These are phyloP conservation scores for Perodicticus potto DNA, from an alignment of 2,797 vertebrate genomes.

Conservation along the genomic window DNA sequence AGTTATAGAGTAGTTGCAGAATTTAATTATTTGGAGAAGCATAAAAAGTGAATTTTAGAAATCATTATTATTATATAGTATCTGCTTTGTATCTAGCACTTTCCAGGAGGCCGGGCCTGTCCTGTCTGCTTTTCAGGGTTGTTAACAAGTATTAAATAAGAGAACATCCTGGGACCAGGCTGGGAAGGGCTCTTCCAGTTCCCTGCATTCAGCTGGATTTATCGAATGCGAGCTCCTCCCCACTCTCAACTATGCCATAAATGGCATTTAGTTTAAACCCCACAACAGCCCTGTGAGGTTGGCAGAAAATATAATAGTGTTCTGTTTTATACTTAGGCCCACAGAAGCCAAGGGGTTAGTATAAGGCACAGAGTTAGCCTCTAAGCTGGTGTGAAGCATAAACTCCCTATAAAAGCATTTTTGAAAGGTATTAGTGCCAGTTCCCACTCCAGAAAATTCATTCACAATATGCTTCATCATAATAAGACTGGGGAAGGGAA, in stretches of 20 bases:
- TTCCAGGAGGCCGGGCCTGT: not conserved
- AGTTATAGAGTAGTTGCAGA: not conserved
- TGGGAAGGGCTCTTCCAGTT: not conserved
- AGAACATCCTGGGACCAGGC: not conserved
- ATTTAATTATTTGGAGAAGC: constrained; percentile 44
- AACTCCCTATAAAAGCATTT: constrained; percentile 18
- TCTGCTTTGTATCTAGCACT: not conserved
- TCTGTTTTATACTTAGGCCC: not conserved
- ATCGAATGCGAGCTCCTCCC: not conserved
- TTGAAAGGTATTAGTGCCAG: constrained; percentile 17
- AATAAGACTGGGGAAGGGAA: not conserved
- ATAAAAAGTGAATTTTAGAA: not conserved
- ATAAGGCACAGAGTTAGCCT: not conserved
- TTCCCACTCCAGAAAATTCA: constrained; percentile 53
- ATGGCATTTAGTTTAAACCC: not conserved
- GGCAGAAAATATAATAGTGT: not conserved
- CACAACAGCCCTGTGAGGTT: not conserved
- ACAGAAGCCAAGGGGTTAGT: not conserved
- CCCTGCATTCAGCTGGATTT: not conserved
- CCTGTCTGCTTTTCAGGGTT: not conserved
- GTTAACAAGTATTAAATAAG: not conserved
- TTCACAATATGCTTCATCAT: constrained; percentile 17
- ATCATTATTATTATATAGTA: not conserved
- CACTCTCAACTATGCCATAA: not conserved
- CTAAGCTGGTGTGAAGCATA: not conserved